Base-by-base conservation (phyloP, 2,113 vertebrate genomes). In the Pogonocichla stellata region DNA sequence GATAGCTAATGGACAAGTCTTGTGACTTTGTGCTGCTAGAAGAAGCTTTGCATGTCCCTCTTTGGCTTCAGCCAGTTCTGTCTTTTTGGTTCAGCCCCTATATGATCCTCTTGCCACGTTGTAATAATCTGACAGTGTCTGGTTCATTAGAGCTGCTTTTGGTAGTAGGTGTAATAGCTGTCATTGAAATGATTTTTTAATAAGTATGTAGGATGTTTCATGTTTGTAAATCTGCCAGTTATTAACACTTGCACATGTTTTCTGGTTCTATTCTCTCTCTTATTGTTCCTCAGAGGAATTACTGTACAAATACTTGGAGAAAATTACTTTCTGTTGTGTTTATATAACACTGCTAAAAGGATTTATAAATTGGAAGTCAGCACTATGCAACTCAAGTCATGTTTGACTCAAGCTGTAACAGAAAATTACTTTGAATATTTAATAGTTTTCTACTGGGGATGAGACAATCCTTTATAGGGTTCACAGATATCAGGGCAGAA, bases 161-260 rank as follows among this genome's bases (percentile, higher is more conserved):
- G 14, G 47, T 47, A 72, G 62, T 73, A 91, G 84, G 80, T 93
- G 19, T 54, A 93, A 80, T 73, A 96, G 88, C 88, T 45, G 71
- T 88, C 83, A 79, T 38, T 73, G 85, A 88, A 92, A 73, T 70
- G 53, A 53, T 89, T 93, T 64, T 54, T 81, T 94, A 88, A 70
- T 62, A 67, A 94, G 62, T 40, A 57, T 62, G 82, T 93, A 81
- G 92, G 86, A 90, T 67, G 87, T 48, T 89, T 43, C 40, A 22
- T 77, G 75, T 77, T 80, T 89, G 88, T 75, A 86, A 50, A 54
- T 92, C 72, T 88, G 93, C 93, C 84, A 77, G 74, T 74, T 93
- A 90, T 62, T 90, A 96, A 86, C 57, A 65, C 25, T 82, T 61
- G 51, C 53, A 84, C 5, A 3, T 95, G 67, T 95, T 96, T 96